Evolutionary conservation across 1,140 invertebrate genomes (phyloP), one percentile per base, ranked within the genome.

Genomic region (Pseudomyrmex concolor): DNA sequence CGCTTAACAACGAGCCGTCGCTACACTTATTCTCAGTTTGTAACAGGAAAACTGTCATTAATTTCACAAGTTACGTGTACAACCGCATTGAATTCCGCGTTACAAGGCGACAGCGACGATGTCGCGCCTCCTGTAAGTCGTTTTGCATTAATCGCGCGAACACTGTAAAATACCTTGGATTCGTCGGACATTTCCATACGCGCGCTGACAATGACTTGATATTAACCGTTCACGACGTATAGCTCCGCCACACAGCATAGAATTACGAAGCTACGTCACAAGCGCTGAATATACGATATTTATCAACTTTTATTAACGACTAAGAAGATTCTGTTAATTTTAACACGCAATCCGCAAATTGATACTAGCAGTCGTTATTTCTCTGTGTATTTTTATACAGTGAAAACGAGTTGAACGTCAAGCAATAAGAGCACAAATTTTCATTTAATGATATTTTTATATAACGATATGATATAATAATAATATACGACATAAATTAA

Each of bases 41-140:
- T 60, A 80, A 60, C 76, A 80, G 76, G 76, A 80, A 80, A 80
- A 70, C 76, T 34, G 43, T 80, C 66, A 80, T 80, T 80, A 80
- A 80, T 80, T 80, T 80, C 45, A 50, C 2, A 70, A 80, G 76
- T 80, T 80, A 80, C 55, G 76, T 15, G 43, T 71, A 48, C 15
- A 80, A 80, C 76, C 22, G 22, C 54, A 50, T 10, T 70, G 66
- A 70, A 78, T 59, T 45, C 19, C 19, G 48, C 43, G 50, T 55
- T 19, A 55, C 66, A 25, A 57, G 76, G 45, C 54, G 43, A 48
- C 43, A 34, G 73, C 25, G 60, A 76, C 45, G 34, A 45, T 10
- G 34, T 78, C 51, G 50, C 76, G 54, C 66, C 19, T 80, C 8
- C 54, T 45, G 66, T 50, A 15, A 22, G 76, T 50, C 55, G 45